These are phyloP conservation scores for Glaucidium brasilianum DNA, from an alignment of 2,113 vertebrate genomes.

Conservation along the genomic window DNA sequence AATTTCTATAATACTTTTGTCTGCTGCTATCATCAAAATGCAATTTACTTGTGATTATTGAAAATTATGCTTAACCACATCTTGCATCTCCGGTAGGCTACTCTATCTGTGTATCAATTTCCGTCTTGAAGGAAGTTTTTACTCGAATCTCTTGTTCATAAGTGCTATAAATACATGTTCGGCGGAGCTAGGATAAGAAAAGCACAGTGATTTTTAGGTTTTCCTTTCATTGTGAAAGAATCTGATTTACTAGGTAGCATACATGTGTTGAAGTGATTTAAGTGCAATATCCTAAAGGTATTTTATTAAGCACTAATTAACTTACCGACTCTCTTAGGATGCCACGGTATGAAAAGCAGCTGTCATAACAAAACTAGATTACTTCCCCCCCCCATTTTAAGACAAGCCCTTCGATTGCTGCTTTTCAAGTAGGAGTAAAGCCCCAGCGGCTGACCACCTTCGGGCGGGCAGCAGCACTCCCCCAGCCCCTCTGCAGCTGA, in stretches of 20 bases:
- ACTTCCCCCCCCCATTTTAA: background rate
- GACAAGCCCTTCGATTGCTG: background rate
- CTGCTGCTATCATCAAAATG: background rate
- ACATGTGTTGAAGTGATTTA: background rate
- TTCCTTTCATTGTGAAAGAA: background rate
- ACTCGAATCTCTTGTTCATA: background rate
- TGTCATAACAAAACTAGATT: background rate
- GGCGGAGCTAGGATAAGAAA: background rate
- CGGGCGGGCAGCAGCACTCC: background rate
- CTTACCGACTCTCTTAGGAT: background rate
- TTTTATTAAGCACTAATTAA: background rate
- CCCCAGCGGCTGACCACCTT: background rate
- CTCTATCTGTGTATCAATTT: background rate
- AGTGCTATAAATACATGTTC: background rate
- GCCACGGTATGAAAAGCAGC: background rate
- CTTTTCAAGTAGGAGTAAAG: background rate
- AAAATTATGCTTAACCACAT: background rate
- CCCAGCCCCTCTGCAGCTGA: background rate
- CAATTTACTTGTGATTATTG: background rate
- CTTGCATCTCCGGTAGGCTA: background rate
- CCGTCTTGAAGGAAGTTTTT: constrained; percentile 25
- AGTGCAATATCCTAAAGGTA: background rate
- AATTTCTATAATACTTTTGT: background rate
- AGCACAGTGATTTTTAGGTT: background rate
- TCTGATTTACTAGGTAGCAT: background rate